Percentiles rank a stretch among this genome's conserved stretches.
These are phyloP conservation scores for Callitettix versicolor DNA, from an alignment of 1,140 invertebrate genomes.

Conservation along the genomic window DNA sequence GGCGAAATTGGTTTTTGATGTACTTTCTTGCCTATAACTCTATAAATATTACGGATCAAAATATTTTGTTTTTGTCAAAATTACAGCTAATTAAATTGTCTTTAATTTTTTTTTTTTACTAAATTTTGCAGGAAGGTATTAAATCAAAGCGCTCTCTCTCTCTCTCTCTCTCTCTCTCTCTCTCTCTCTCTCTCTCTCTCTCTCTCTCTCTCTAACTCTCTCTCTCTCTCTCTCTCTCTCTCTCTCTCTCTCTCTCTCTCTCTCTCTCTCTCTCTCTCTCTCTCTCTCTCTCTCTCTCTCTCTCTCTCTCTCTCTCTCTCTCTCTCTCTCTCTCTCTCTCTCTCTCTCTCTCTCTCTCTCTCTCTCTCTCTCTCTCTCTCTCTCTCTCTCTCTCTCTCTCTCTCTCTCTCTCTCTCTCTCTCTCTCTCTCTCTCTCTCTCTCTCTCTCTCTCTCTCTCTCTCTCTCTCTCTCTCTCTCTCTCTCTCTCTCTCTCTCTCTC, in stretches of 20 bases:
- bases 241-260: conserved; percentile 12
- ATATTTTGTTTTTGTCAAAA: no score
- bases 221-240: conserved; percentile 9
- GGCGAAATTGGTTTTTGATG: no score
- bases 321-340: conserved; percentile 14
- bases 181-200: no score
- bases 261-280: conserved; percentile 14
- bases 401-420: conserved; percentile 11
- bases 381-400: conserved; percentile 9
- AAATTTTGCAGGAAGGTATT: not conserved
- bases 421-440: conserved; percentile 11
- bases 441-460: conserved; percentile 11
- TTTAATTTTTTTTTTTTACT: not conserved
- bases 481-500: conserved; percentile 13
- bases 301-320: conserved; percentile 14
- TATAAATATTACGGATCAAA: no score
- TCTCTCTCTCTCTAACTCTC: no score
- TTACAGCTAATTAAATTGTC: no score
- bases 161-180: no score
- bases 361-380: conserved; percentile 14
- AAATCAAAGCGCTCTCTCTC: no score
- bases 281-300: conserved; percentile 14
- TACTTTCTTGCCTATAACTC: no score
- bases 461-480: conserved; percentile 14
- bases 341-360: conserved; percentile 14